phyloP scores from a whole-genome alignment of 2,888 invertebrate genomes.

The Koerneria pararmatus region DNA sequence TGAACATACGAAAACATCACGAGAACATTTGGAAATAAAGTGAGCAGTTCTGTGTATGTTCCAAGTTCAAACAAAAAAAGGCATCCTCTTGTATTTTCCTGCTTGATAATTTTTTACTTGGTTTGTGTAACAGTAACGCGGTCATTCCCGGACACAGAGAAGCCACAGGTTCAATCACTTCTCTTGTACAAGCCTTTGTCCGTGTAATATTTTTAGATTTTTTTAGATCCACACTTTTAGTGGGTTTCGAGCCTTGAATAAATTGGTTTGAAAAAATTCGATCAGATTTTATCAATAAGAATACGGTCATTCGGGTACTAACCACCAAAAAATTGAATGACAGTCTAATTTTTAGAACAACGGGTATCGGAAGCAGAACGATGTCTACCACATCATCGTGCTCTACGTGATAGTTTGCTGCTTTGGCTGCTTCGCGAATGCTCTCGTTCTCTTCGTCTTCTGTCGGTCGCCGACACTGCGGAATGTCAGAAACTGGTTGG shows the following conservation, averaged over 20 bases:
- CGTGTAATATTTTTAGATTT: no score
- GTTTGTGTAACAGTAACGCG: no score
- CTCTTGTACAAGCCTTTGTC: no score
- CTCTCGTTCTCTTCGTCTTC: slow-evolving; percentile 50
- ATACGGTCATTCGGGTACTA: background rate
- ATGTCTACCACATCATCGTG: slow-evolving; percentile 42
- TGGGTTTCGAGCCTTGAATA: no score
- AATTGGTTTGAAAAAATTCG: no score
- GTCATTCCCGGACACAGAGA: no score
- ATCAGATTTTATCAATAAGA: background rate
- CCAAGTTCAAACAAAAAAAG: background rate
- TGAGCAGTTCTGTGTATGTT: no score
- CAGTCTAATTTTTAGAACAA: slow-evolving; percentile 43
- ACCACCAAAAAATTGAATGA: background rate
- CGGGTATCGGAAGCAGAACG: slow-evolving; percentile 47
- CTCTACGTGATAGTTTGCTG: slow-evolving; percentile 52
- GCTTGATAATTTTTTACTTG: no score
- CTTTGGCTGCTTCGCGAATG: slow-evolving; percentile 53
- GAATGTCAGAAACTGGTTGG: slow-evolving; percentile 51
- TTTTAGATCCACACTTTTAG: no score
- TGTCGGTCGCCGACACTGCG: slow-evolving; percentile 46
- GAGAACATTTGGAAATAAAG: no score
- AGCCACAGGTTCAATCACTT: no score
- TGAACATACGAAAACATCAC: no score
- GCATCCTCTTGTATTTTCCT: background rate